Conservation (phyloP, 2,888 invertebrate genomes). For the Mystacides longicornis region DNA sequence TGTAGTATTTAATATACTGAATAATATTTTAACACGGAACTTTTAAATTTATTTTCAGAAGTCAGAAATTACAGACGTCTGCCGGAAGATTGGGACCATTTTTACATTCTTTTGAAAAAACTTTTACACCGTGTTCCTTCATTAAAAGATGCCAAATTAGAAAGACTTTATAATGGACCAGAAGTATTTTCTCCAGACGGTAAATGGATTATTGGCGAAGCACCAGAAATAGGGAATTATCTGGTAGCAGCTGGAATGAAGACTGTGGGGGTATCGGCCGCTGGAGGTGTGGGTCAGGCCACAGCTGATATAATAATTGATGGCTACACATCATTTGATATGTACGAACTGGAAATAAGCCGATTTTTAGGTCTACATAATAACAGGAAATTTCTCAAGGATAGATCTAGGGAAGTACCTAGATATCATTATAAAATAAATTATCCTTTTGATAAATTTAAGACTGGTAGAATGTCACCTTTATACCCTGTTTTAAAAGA, state of each 20-base stretch:
- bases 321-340: slow-evolving; percentile 72
- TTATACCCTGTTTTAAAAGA: slow-evolving; percentile 87
- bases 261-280: slow-evolving; percentile 90
- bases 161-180: slow-evolving; percentile 79
- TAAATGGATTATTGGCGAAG: slow-evolving; percentile 91
- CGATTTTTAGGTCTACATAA: slow-evolving; percentile 90
- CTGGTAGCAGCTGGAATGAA: slow-evolving; percentile 94
- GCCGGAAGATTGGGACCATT: slow-evolving; percentile 94
- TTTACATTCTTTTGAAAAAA: slow-evolving; percentile 81
- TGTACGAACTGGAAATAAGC: slow-evolving; percentile 84
- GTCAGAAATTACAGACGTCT: slow-evolving; percentile 58
- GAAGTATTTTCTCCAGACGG: slow-evolving; percentile 97
- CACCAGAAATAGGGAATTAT: slow-evolving; percentile 87
- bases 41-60: slow-evolving; percentile 34
- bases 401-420: slow-evolving; percentile 87
- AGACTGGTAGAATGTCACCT: slow-evolving; percentile 86
- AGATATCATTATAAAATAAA: slow-evolving; percentile 74
- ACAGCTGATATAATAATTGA: slow-evolving; percentile 82
- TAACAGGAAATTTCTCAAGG: slow-evolving; percentile 85
- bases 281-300: slow-evolving; percentile 89
- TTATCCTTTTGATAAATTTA: slow-evolving; percentile 81
- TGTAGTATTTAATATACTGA: no score
- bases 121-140: slow-evolving; percentile 76
- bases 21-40: no score
- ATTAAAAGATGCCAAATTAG: slow-evolving; percentile 65